Base-by-base conservation (phyloP, 2,888 invertebrate genomes). In the Ophion ventricosus region DNA sequence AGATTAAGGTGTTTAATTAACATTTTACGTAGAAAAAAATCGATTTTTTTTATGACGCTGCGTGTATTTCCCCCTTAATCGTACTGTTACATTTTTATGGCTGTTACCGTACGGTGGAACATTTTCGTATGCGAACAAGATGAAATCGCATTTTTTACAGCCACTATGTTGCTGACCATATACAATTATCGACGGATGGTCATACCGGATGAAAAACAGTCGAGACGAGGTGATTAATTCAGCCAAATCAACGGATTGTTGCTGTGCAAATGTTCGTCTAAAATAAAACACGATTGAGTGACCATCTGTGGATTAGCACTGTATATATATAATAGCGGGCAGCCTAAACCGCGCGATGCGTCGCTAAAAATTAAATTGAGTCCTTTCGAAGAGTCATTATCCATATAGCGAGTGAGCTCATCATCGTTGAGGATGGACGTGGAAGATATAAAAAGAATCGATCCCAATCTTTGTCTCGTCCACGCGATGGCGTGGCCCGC, bases 341-440 rank as follows among this genome's bases (percentile, higher is more conserved):
- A 69, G 10, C 69, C 43, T 25, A 57, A 40, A 35, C 40, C 66
- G n/a, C 70, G 14, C 49, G 59, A 54, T 20, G 75, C 67, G 66
- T 57, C 66, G 73, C 72, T 75, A 86, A 86, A 87, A 85, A 85
- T 72, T 83, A 84, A 84, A 86, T 87, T 80, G 83, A 80, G 84
- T 85, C 82, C 86, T 80, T 81, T 80, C 78, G 82, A 66, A 85
- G 72, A 85, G 85, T 86, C 84, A 86, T 87, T 85, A 85, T 82
- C 84, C 75, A 81, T 59, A 35, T 59, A 35, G 76, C 67, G 73
- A 85, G 84, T 82, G 82, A 82, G 84, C 77, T 81, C 63, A 56
- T 78, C 63, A 56, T 75, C 61, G 25, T 66, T 54, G 54, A 59
- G n/a, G 74, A 63, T 49, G 35, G 61, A 11, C 20, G 29, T 57